Base-by-base conservation (phyloP, 2,113 vertebrate species). In the Eudorcas thomsonii region DNA sequence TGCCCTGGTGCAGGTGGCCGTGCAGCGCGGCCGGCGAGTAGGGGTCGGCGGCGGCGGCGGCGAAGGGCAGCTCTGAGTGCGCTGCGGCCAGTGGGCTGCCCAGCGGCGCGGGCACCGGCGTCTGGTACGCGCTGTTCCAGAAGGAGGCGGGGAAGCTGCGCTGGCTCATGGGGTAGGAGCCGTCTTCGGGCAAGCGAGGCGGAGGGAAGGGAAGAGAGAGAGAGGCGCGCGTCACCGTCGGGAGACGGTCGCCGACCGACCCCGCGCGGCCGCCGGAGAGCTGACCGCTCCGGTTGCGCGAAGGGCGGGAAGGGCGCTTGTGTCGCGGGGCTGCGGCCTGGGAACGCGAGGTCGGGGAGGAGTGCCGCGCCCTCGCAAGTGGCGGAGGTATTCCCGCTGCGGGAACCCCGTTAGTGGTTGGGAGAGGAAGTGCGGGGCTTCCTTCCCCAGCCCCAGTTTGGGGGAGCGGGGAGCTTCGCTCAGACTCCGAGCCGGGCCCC, bases 111-210 rank as follows among this genome's bases (percentile, higher is more conserved):
- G 99, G 99, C 48, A 98, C 95, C 0, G 99, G 98, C 7, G 99
- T 99, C 98, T 99, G 99, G 98, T 99, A 99, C 0, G 99, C 99
- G 98, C 99, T 99, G 99, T 99, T 99, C 99, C 99, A 99, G 99
- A 99, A 99, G 17, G 99, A 99, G 0, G 99, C 99, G 0, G 99
- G 99, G 98, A 99, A 99, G 98, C 99, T 99, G 94, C 99, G 99
- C 98, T 99, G 99, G 98, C 98, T 99, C 99, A 99, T 99, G 0
- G 99, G 99, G 98, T 99, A 99, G 94, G 99, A 99, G 84, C 99
- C 99, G 1, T 99, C 99, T 99, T 98, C 1, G 90, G 90, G 77
- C 88, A 91, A 30, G 71, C 45, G 88, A 15, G 0, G 6, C 17
- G 55, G 50, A 91, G 77, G 48, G 91, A 81, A 94, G 23, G 26